Conservation (phyloP, 2,888 invertebrate genomes). For the Drosophila ezoana region DNA sequence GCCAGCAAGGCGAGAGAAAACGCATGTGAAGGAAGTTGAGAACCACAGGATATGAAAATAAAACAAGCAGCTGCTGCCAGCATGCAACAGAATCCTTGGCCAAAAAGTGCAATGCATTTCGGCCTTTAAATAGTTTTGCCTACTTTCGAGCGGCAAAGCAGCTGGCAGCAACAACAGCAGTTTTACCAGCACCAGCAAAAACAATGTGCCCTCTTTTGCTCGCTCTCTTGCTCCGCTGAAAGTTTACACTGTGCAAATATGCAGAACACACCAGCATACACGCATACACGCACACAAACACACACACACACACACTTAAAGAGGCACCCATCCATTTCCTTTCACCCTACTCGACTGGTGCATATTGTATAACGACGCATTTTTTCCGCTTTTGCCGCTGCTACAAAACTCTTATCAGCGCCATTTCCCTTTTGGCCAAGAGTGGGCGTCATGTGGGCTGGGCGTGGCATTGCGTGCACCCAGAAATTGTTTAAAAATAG, state of each 20-base stretch:
- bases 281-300: conserved; percentile 15
- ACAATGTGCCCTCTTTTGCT: conserved; percentile 42
- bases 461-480: conserved; percentile 45
- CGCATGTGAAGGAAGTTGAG: conserved; percentile 55
- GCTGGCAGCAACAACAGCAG: conserved; percentile 7
- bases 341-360: conserved; percentile 41
- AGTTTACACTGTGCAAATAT: conserved; percentile 65
- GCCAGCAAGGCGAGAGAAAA: conserved; percentile 42
- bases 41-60: conserved; percentile 70
- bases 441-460: conserved; percentile 32
- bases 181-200: conserved; percentile 30
- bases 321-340: conserved; percentile 46
- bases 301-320: conserved; percentile 20
- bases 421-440: conserved; percentile 68
- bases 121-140: conserved; percentile 68
- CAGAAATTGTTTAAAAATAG: conserved; percentile 72
- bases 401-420: conserved; percentile 68
- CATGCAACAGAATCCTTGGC: conserved; percentile 49
- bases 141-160: conserved; percentile 44
- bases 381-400: conserved; percentile 49
- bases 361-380: conserved; percentile 66
- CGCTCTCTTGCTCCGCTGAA: conserved; percentile 26
- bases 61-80: conserved; percentile 42
- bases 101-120: conserved; percentile 56
- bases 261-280: conserved; percentile 36